Percentiles rank a stretch among this genome's conserved stretches.
Conservation (phyloP, 2,797 vertebrate genomes). For the Pygocentrus nattereri region DNA sequence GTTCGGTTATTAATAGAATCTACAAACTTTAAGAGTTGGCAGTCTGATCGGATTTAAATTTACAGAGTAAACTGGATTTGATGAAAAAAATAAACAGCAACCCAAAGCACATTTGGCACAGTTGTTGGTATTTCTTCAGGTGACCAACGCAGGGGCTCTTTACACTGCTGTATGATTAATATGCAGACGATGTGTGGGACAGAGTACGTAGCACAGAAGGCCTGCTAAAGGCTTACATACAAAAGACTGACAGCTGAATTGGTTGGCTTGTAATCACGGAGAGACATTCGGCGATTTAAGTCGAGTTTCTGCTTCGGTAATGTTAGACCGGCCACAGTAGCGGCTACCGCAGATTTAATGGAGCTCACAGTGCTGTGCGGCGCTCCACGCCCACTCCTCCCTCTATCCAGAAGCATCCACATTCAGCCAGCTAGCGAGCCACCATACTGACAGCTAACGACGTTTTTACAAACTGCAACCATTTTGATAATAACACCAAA, state of each 20-base stretch:
- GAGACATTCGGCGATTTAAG: neutral
- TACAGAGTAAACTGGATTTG: neutral
- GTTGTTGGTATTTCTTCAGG: neutral
- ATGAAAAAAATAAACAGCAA: neutral
- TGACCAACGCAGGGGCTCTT: neutral
- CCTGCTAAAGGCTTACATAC: neutral
- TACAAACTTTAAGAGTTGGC: too few species aligned
- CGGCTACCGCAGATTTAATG: neutral
- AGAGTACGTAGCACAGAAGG: neutral
- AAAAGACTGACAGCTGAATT: too few species aligned
- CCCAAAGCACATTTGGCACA: neutral
- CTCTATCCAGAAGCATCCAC: neutral
- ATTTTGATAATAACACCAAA: neutral
- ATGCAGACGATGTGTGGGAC: neutral
- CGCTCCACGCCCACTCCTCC: slow-evolving; percentile 8
- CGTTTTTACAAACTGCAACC: neutral
- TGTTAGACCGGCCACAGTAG: neutral
- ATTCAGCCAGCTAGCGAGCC: neutral
- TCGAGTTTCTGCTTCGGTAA: too few species aligned
- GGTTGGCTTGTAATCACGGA: neutral
- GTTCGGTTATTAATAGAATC: too few species aligned
- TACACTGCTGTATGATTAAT: neutral
- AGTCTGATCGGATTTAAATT: neutral
- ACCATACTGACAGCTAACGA: neutral
- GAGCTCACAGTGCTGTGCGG: neutral